Evolutionary conservation across 1,140 invertebrate genomes (phyloP), one percentile per base, ranked within the genome.

Genomic region (Galleria mellonella): DNA sequence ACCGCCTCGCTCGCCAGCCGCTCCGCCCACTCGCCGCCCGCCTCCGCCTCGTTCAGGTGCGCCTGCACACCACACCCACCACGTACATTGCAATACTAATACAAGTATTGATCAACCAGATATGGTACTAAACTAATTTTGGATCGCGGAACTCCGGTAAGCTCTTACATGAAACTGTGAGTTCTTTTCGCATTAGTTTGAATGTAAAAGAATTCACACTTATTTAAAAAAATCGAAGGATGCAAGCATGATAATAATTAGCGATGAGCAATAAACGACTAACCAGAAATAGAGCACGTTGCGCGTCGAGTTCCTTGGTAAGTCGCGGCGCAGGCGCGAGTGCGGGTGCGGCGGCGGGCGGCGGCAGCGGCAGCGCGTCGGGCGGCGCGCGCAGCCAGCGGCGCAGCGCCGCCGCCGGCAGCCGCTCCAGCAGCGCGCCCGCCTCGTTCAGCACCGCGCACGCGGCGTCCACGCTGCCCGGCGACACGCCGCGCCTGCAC

Each of bases 361-460:
- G 90, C 9, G 96, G 87, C 73, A 96, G 94, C 43, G 96, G 87
- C n/a, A 94, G 94, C 14, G 91, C 93, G 6, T 94, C 95, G 86
- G 96, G 98, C 11, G 96, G 95, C 66, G 92, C 91, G 43, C 93
- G 89, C 12, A 99, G 83, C 33, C 92, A 90, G 12, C 89, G 88
- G 42, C 92, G 91, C 13, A 99, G 88, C 23, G 94, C 91, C 43
- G 90, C 90, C 10, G 92, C 91, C 72, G 96, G 96, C 57, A 95
- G 93, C 41, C 93, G 92, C 87, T 99, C 98, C 17, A 99, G 86
- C 35, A 96, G 90, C 1, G 94, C 90, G 62, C 93, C 94, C 0
- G 94, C 94, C 86, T 98, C 97, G 83, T 99, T 99, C 2, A 99
- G 91, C 61, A 98, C 96, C 23, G 97, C 97, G 88, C 98, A 99